Base-by-base conservation (phyloP, 2,888 invertebrate genomes). In the Agonopterix arenella region DNA sequence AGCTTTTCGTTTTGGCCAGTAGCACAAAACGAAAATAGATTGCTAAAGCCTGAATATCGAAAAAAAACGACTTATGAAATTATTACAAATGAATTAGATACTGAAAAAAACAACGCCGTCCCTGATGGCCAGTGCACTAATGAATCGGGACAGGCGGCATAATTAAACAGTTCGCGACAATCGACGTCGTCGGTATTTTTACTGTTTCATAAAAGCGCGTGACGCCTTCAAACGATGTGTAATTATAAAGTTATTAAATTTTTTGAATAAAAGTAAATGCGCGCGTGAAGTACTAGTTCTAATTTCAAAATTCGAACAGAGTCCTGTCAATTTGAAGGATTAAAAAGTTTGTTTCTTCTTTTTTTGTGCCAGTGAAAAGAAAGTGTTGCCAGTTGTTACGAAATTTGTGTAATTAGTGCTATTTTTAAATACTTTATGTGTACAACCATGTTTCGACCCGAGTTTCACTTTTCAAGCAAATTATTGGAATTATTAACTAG, bases 101-200 rank as follows among this genome's bases (percentile, higher is more conserved):
- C 28, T 28, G 28, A 28, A 28, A 28, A 28, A 28, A 28, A 28
- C 28, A 28, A 28, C 5, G 28, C 72, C 86, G 78, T 60, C 86
- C 79, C 88, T 88, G 88, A 61, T 59, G 11, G 8, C 60, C 68
- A 73, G 66, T 79, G 78, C 77, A 81, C 82, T 88, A 86, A 88
- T 85, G 86, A 85, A 85, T 85, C 84, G 84, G 83, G 81, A 75
- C 83, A 76, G 69, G 70, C 78, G 76, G 74, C 75, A 85, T 84
- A 86, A 88, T 88, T 84, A 86, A 84, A 79, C 80, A 82, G 82
- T 84, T 80, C 77, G 79, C 78, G 79, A 76, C 82, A 78, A 81
- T 67, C 79, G 71, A 63, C 69, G 74, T 66, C 71, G 63, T 55
- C 59, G 73, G 68, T 69, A 71, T 70, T 78, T 40, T 9, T 70